Base-by-base conservation (phyloP, 2,888 invertebrate genomes). In the Seladonia tumulorum region DNA sequence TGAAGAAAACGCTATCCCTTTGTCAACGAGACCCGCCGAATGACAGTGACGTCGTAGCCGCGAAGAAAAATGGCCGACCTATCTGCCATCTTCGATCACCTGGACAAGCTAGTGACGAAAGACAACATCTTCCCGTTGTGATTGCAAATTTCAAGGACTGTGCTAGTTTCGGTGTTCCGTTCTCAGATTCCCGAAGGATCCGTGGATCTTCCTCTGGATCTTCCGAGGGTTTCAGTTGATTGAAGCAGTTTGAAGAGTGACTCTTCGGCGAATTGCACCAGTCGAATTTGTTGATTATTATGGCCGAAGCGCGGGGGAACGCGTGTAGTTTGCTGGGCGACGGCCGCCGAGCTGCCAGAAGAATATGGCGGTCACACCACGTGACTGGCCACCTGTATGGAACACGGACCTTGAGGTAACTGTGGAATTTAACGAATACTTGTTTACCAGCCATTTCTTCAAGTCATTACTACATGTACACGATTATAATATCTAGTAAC, bases 341-440 rank as follows among this genome's bases (percentile, higher is more conserved):
- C 22, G 81, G 70, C 29, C 49, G 66, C 35, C 45, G 68, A 70
- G 63, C n/a, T 45, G 47, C 66, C 22, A 42, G 71, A 77, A 66
- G 78, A 87, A 84, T 42, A 89, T 89, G 89, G 89, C 90, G 89
- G 82, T 73, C 63, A 73, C 22, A 76, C 76, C 83, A 84, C 87
- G 81, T 87, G 87, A 79, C 81, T 45, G 39, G 60, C 14, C 63
- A n/a, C 74, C 25, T 45, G 12, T 39, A n/a, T 22, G 18, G 71
- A 72, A 45, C 49, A 35, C 18, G 22, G 60, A 73, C 49, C 42
- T 75, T 25, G n/a, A 83, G 84, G 84, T 84, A 73, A 78, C 53
- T 22, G 22, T 29, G 35, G 1, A 14, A 53, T 53, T 74, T 57
- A 60, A 45, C 8, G 29, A 47, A 16, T 42, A 35, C 22, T 35